A percentile compares a stretch with the other conserved stretches of the same genome.
phyloP scores from a whole-genome alignment of 2,113 vertebrate genomes.

The Chrysochloris asiatica region DNA sequence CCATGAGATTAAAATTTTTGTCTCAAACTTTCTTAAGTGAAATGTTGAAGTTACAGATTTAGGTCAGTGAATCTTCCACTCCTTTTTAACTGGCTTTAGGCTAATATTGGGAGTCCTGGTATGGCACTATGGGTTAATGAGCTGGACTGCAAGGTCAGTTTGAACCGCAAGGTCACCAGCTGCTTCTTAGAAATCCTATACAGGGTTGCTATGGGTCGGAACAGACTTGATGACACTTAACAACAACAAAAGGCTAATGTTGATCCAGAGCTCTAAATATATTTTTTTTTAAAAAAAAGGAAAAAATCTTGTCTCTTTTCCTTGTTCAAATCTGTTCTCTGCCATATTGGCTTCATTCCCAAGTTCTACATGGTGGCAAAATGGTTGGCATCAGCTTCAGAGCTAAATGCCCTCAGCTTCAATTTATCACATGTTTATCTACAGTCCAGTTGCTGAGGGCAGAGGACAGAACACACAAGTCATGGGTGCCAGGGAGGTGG shows the following conservation, averaged over 20 bases:
- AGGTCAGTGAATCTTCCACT: background rate
- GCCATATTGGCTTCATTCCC: slow-evolving; percentile 12
- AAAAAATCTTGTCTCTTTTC: background rate
- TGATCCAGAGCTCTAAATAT: slow-evolving; percentile 31
- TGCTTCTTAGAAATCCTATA: no score
- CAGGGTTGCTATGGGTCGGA: no score
- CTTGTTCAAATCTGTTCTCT: slow-evolving; percentile 43
- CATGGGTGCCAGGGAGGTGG: background rate
- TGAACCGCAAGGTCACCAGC: no score
- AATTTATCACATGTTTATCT: no score
- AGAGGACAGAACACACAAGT: background rate
- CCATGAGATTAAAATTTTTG: background rate
- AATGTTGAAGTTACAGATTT: background rate
- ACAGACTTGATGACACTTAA: no score
- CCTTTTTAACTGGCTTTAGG: background rate
- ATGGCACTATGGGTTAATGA: no score
- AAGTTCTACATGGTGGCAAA: slow-evolving; percentile 14
- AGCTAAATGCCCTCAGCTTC: background rate
- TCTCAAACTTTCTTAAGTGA: background rate
- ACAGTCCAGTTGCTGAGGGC: background rate
- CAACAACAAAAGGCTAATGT: background rate
- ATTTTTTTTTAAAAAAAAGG: background rate
- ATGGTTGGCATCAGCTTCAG: background rate
- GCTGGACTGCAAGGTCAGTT: no score
- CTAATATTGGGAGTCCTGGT: no score